phyloP scores from a whole-genome alignment of 2,888 invertebrate genomes.

The Anthophora plumipes region DNA sequence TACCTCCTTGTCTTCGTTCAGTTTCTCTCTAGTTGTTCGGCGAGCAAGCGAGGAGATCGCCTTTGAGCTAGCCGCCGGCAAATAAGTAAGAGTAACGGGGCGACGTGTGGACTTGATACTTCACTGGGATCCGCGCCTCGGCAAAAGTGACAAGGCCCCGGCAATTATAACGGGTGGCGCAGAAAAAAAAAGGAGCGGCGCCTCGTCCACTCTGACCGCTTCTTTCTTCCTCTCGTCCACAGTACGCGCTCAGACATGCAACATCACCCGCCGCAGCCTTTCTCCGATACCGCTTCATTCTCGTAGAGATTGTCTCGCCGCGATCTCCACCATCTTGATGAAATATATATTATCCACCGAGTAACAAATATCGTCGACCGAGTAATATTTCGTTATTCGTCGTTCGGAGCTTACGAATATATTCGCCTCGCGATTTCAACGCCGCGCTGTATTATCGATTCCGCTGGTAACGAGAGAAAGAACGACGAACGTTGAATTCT shows the following conservation, averaged over 20 bases:
- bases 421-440: not conserved
- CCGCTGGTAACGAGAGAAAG: too few species aligned
- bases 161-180: slow-evolving; percentile 77
- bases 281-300: not conserved
- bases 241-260: not conserved
- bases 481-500: slow-evolving; percentile 33
- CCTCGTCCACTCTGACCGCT: slow-evolving; percentile 38
- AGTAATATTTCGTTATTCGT: not conserved
- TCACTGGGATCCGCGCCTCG: slow-evolving; percentile 64
- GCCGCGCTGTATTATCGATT: not conserved
- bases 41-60: slow-evolving; percentile 44
- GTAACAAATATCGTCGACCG: not conserved
- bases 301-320: not conserved
- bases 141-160: slow-evolving; percentile 73
- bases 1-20: not conserved
- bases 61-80: slow-evolving; percentile 73
- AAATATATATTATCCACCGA: slow-evolving; percentile 3
- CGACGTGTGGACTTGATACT: slow-evolving; percentile 54
- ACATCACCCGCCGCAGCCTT: slow-evolving; percentile 13
- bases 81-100: slow-evolving; percentile 54
- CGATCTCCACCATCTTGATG: not conserved
- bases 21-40: not conserved
- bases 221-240: slow-evolving; percentile 40
- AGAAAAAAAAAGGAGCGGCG: slow-evolving; percentile 69
- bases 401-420: not conserved